Evolutionary conservation across 2,113 vertebrate species (phyloP), one percentile per base, ranked within the genome.

Genomic region (Brachyhypopomus gauderio): DNA sequence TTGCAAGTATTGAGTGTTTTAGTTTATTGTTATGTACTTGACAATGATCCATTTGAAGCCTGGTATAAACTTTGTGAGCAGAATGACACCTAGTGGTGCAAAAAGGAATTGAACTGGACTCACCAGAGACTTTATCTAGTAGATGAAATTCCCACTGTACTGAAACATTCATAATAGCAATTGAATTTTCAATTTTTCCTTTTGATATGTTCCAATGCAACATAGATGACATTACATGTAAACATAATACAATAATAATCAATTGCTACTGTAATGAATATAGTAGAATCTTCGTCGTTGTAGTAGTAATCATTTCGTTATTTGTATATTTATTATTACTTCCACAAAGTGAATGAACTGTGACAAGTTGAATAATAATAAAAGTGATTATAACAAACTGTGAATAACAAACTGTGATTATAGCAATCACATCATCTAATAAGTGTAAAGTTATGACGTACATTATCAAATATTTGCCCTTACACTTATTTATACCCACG

Each of bases 61-160:
- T 62, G 7, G 16, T 76, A 20, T 64, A 62, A 62, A 38, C 58
- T 25, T n/a, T 86, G 77, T 85, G 72, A 85, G 84, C 60, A 87
- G 78, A 75, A 41, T 86, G 92, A 90, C 92, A 91, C 86, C 91
- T 85, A 82, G 87, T 93, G 92, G 90, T 69, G 20, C 62, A 36
- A 70, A 17, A 72, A 74, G 80, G 72, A 89, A 86, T 8, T 55
- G 48, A 56, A 17, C 7, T 27, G 20, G 23, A 1, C 4, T 45
- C 19, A 11, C 48, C 30, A 27, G 17, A 25, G 25, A 64, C 64
- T 27, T 30, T 20, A 19, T 5, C 7, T 16, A 75, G 56, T 19
- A 67, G 64, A 67, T 36, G 14, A 52, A 14, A 12, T 19, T 70
- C 34, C 20, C 36, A n/a, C 16, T 19, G 17, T 11, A 70, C 6